Conservation (phyloP, 2,888 invertebrate species). For the Apamea monoglypha region DNA sequence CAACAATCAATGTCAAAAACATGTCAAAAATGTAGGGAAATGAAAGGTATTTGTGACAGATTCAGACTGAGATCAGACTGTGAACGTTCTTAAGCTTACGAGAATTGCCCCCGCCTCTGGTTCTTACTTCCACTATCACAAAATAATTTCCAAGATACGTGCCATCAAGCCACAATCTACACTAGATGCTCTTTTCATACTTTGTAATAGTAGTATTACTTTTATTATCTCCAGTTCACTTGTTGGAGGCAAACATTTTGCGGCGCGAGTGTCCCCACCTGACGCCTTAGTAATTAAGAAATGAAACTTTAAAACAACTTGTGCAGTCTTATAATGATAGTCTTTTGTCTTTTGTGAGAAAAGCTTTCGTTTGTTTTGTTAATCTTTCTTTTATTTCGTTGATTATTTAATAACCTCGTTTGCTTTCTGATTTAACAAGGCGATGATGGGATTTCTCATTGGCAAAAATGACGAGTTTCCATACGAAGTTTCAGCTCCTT, state of each 20-base stretch:
- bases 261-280: conserved; percentile 25
- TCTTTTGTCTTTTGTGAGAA: conserved; percentile 23
- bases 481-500: too few relatives aligned
- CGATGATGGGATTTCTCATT: not conserved
- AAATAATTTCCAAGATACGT: conserved; percentile 13
- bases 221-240: conserved; percentile 40
- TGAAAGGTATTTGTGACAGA: too few relatives aligned
- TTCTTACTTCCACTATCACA: not conserved
- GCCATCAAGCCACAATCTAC: not conserved
- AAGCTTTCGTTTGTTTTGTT: conserved; percentile 18
- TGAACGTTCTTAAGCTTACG: too few relatives aligned
- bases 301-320: conserved; percentile 49
- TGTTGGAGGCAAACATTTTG: conserved; percentile 37
- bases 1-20: too few relatives aligned
- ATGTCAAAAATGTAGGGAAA: too few relatives aligned
- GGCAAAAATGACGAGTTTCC: too few relatives aligned
- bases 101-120: too few relatives aligned
- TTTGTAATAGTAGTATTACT: conserved; percentile 20
- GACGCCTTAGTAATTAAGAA: conserved; percentile 53
- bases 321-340: conserved; percentile 20
- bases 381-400: not conserved
- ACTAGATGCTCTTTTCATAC: not conserved
- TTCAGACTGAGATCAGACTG: too few relatives aligned
- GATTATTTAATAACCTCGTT: not conserved
- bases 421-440: not conserved